phyloP scores from a whole-genome alignment of 1,140 invertebrate genomes.

The Listronotus bonariensis region DNA sequence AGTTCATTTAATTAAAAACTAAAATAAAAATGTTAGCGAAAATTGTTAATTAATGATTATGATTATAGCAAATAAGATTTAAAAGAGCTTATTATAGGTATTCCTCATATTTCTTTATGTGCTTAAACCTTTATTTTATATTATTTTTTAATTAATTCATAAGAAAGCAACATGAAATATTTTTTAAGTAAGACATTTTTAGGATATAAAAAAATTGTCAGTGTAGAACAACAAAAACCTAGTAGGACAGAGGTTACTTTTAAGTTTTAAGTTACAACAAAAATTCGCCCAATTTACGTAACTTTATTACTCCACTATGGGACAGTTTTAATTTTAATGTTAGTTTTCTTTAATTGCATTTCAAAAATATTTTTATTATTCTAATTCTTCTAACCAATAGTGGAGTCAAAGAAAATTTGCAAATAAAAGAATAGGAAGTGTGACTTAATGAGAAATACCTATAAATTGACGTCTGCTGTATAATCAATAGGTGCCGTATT shows the following conservation, averaged over 20 bases:
- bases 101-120: slow-evolving; percentile 14
- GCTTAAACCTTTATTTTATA: not conserved
- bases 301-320: slow-evolving; percentile 18
- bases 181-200: not conserved
- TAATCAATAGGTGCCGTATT: slow-evolving; percentile 55
- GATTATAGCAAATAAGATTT: not conserved
- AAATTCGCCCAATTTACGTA: slow-evolving; percentile 19
- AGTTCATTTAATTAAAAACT: no score
- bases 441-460: slow-evolving; percentile 50
- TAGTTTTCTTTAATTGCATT: no score
- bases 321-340: not conserved
- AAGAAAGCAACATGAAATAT: not conserved
- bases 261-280: not conserved
- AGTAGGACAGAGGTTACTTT: slow-evolving; percentile 8
- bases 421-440: slow-evolving; percentile 20
- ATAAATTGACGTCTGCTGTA: slow-evolving; percentile 54
- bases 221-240: slow-evolving; percentile 11
- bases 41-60: no score
- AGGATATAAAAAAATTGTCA: not conserved
- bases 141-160: not conserved
- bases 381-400: slow-evolving; percentile 1
- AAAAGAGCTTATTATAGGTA: slow-evolving; percentile 14
- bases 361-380: no score
- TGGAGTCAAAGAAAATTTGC: slow-evolving; percentile 24
- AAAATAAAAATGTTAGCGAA: no score